Evolutionary conservation across 1,140 invertebrate species (phyloP), one percentile per base, ranked within the genome.

Genomic region (Araneus ventricosus): DNA sequence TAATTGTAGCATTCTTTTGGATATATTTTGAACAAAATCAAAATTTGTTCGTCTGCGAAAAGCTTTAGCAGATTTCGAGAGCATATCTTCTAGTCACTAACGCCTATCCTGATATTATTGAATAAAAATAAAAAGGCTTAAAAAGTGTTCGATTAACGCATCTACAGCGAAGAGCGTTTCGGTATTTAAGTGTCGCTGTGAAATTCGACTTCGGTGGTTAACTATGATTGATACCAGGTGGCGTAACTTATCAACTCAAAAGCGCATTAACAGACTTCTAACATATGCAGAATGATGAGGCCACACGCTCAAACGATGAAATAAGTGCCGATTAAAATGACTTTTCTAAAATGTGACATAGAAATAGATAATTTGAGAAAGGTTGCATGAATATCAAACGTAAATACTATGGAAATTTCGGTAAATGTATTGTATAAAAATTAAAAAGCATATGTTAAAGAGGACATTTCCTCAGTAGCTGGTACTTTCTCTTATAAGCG

Each of bases 61-160:
- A 52, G 45, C 45, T 52, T 52, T 14, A 52, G 45, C 45, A 17
- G 17, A 17, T 14, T 52, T 14, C 10, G 2, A 52, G 10, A 52
- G n/a, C 24, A 67, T 67, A n/a, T 67, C 63, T 27, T 67, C 63
- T 67, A 67, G 63, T 67, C 27, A 67, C 82, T 84, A 84, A 90
- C 88, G 88, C 88, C 88, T 90, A 90, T 90, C 88, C 88, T 90
- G 88, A 90, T 37, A 37, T 22, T 20, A 10, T 75, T 75, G 70
- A 75, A 75, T 75, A 20, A 37, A 86, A 88, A 75, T 17, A 63
- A 63, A 63, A 63, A 45, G 24, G 37, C 24, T 88, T 59, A 61
- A 88, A 88, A 88, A 75, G 87, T 41, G 87, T 52, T 70, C 63
- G n/a, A 63, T 59, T 84, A 57, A 52, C 82, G 82, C 39, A 24